Conservation (phyloP, 2,888 invertebrate genomes). For the Bimastos eiseni region DNA sequence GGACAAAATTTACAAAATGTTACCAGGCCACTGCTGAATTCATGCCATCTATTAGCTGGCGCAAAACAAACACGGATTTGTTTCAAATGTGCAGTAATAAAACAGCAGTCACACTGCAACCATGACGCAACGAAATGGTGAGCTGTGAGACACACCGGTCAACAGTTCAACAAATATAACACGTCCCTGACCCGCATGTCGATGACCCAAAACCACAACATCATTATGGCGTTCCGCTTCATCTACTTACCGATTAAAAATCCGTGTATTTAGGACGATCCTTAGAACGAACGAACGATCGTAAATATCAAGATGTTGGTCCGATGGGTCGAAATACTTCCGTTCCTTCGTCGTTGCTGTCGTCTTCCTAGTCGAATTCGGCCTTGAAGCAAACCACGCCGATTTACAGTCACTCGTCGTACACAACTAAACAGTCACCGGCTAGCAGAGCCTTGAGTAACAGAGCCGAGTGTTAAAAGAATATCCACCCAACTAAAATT, state of each 20-base stretch:
- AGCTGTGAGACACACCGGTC: background rate
- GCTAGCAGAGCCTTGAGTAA: background rate
- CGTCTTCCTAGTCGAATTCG: background rate
- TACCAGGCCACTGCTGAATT: background rate
- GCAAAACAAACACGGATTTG: background rate
- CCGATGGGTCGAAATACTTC: background rate
- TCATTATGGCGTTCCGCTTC: background rate
- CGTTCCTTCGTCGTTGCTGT: background rate
- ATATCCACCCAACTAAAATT: background rate
- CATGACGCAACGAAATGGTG: background rate
- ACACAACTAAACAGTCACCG: background rate
- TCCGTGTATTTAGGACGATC: background rate
- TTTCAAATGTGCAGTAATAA: background rate
- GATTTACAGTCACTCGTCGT: background rate
- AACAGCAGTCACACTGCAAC: background rate
- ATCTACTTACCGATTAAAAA: background rate
- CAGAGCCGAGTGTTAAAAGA: background rate
- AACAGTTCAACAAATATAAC: background rate
- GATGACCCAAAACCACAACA: background rate
- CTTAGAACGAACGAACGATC: background rate
- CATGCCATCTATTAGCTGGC: background rate
- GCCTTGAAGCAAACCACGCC: slow-evolving; percentile 7
- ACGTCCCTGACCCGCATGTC: background rate
- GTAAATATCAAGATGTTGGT: background rate
- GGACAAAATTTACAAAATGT: background rate